These are phyloP conservation scores for Dunckerocampus dactyliophorus DNA, from an alignment of 2,113 vertebrate genomes.

Conservation along the genomic window DNA sequence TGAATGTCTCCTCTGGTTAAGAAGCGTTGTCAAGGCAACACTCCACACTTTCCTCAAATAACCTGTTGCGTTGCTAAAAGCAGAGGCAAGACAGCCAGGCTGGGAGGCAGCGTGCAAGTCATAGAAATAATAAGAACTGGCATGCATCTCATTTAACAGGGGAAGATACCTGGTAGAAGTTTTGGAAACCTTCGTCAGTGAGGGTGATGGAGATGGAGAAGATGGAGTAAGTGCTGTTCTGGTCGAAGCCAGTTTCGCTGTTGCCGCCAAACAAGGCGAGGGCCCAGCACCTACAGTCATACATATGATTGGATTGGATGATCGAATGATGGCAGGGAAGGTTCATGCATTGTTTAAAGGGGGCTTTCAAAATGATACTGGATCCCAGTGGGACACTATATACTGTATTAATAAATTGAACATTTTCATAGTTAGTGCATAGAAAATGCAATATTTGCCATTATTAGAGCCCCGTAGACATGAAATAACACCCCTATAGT, in stretches of 20 bases:
- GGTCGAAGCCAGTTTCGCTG: slow-evolving; percentile 93
- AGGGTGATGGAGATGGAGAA: slow-evolving; percentile 94
- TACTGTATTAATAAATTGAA: too few relatives aligned
- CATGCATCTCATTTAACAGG: too few relatives aligned
- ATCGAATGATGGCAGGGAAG: too few relatives aligned
- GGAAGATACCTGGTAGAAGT: slow-evolving; percentile 87
- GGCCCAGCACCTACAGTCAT: slow-evolving; percentile 84
- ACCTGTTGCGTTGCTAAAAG: slow-evolving; percentile 16
- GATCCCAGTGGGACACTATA: too few relatives aligned
- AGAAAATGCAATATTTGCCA: too few relatives aligned
- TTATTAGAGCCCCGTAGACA: too few relatives aligned
- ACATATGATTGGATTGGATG: slow-evolving; percentile 3
- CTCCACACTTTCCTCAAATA: slow-evolving; percentile 23
- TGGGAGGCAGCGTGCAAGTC: too few relatives aligned
- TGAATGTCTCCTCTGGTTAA: slow-evolving; percentile 27
- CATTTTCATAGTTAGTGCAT: too few relatives aligned
- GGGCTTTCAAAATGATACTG: too few relatives aligned
- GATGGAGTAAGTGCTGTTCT: slow-evolving; percentile 93
- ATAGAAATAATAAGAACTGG: background rate
- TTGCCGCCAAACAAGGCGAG: slow-evolving; percentile 92
- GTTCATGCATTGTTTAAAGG: too few relatives aligned
- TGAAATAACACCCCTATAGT: too few relatives aligned
- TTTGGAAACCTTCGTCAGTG: slow-evolving; percentile 90
- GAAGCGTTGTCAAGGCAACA: slow-evolving; percentile 38
- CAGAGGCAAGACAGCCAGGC: slow-evolving; percentile 11